Evolutionary conservation across 2,888 invertebrate genomes (phyloP).

Genomic region (Lithodes maja): DNA sequence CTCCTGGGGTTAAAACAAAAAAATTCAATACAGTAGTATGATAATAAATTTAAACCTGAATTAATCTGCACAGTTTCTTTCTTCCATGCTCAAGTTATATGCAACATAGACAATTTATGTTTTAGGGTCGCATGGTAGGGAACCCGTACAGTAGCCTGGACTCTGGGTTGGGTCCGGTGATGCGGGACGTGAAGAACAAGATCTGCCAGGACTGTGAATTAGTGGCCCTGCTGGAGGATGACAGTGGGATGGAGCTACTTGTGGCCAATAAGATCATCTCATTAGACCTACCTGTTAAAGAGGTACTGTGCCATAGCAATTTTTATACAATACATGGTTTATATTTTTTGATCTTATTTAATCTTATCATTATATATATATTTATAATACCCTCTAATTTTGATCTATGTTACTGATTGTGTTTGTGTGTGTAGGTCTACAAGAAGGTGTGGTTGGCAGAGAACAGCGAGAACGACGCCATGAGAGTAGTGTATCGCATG

Average conservation of each 20-base stretch:
- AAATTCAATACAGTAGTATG: too few species aligned
- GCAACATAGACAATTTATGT: not conserved
- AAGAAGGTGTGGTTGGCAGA: conserved; percentile 84
- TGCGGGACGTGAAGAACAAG: conserved; percentile 99
- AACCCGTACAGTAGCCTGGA: conserved; percentile 97
- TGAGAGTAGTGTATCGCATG: conserved; percentile 85
- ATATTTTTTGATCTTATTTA: not conserved
- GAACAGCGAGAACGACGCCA: conserved; percentile 92
- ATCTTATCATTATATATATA: not conserved
- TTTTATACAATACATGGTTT: not conserved
- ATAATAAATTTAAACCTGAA: too few species aligned
- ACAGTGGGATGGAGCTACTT: conserved; percentile 98
- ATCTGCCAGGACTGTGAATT: conserved; percentile 98
- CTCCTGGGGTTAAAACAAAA: too few species aligned
- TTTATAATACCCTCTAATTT: too few species aligned
- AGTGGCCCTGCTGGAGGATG: conserved; percentile 97
- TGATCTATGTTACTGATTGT: too few species aligned
- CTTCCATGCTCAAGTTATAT: too few species aligned
- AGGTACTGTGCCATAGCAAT: conserved; percentile 74
- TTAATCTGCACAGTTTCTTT: too few species aligned
- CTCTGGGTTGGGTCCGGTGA: conserved; percentile 94
- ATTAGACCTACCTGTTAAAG: conserved; percentile 95
- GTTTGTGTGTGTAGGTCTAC: conserved; percentile 78
- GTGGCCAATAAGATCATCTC: conserved; percentile 99
- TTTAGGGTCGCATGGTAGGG: conserved; percentile 93